These are phyloP conservation scores for Nesogale talazaci DNA, from an alignment of 2,113 vertebrate species.

Conservation along the genomic window DNA sequence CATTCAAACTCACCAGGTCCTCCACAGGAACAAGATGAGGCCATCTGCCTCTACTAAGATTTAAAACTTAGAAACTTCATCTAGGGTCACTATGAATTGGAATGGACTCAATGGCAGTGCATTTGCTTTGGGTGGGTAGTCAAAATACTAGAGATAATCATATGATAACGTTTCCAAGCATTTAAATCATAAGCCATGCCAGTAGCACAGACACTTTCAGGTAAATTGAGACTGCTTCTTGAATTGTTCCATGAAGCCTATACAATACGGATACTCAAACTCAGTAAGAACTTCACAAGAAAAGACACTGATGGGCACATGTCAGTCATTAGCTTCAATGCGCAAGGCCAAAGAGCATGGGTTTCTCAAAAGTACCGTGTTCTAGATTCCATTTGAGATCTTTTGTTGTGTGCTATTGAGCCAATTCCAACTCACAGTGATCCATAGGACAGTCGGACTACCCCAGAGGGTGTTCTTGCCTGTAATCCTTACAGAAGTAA, in stretches of 20 bases:
- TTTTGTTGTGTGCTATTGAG: background rate
- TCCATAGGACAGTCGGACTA: background rate
- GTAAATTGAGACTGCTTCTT: background rate
- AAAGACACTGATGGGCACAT: background rate
- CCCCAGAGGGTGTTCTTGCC: background rate
- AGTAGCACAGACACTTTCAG: background rate
- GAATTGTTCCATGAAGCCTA: background rate
- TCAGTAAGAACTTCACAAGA: background rate
- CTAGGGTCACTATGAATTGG: too few relatives aligned
- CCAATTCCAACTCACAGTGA: background rate
- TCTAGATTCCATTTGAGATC: background rate
- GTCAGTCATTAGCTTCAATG: background rate
- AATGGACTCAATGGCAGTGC: too few relatives aligned
- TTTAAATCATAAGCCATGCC: background rate
- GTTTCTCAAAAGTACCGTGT: background rate
- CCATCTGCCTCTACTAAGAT: too few relatives aligned
- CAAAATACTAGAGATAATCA: background rate
- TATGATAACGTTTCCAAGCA: background rate
- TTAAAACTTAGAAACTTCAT: too few relatives aligned
- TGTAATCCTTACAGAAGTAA: background rate
- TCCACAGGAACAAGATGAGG: too few relatives aligned
- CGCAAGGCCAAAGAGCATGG: background rate
- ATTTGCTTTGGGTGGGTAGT: too few relatives aligned
- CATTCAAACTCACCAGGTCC: too few relatives aligned
- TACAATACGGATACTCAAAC: background rate